These are phyloP conservation scores for Camelus bactrianus DNA, from an alignment of 2,113 vertebrate species.

Conservation along the genomic window DNA sequence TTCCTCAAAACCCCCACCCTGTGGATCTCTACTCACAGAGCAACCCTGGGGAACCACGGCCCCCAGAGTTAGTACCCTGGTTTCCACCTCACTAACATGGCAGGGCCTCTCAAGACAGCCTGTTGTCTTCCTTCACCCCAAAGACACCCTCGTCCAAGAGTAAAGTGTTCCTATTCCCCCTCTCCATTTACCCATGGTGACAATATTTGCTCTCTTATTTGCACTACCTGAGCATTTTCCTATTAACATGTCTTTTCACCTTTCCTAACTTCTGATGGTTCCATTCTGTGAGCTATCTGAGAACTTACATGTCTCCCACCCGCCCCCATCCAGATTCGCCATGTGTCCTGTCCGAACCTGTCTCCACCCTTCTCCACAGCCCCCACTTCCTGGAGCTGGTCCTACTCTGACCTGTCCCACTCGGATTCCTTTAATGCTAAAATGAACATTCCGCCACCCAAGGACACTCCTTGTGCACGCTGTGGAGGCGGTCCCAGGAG, in stretches of 20 bases:
- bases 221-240: background rate
- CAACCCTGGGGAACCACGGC: background rate
- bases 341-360: background rate
- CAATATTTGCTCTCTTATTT: background rate
- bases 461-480: no score
- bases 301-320: background rate
- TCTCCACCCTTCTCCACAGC: background rate
- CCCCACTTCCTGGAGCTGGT: background rate
- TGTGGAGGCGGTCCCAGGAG: background rate
- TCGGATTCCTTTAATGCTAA: background rate
- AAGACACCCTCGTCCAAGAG: background rate
- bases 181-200: background rate
- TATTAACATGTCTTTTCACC: background rate
- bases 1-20: background rate
- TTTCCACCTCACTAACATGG: background rate
- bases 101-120: background rate
- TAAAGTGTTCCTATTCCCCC: background rate
- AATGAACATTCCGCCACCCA: background rate
- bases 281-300: background rate
- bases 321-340: background rate
- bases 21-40: background rate
- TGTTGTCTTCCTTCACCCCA: background rate
- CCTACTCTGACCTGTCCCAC: background rate
- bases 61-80: background rate
- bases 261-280: background rate